These are phyloP conservation scores for Agapornis roseicollis DNA, from an alignment of 2,113 vertebrate species.

Conservation along the genomic window DNA sequence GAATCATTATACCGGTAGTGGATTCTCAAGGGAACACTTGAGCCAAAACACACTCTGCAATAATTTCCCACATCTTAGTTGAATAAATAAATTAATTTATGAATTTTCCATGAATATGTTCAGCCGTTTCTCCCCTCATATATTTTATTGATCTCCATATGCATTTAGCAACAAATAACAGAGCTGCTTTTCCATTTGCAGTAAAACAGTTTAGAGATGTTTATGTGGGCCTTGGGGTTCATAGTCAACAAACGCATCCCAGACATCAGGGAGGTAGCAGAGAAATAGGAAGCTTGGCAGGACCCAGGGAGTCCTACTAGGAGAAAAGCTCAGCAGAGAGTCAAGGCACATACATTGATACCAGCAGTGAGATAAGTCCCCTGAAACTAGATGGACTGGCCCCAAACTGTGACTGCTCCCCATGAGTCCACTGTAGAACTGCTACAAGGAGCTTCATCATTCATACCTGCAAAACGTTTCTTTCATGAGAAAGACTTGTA, in stretches of 20 bases:
- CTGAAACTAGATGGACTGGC: neutral
- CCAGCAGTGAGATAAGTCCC: neutral
- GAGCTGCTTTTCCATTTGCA: constrained; percentile 63
- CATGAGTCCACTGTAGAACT: neutral
- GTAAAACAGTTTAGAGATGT: constrained; percentile 51
- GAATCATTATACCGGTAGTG: constrained; percentile 48
- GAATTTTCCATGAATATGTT: constrained; percentile 54
- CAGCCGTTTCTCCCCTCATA: constrained; percentile 40
- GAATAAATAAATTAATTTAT: constrained; percentile 70
- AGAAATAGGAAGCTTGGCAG: neutral
- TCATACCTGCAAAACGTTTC: neutral
- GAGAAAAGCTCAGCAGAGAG: neutral
- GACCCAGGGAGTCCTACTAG: neutral
- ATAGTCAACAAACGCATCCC: constrained; percentile 26
- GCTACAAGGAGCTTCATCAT: neutral
- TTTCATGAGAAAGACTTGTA: neutral
- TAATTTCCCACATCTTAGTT: constrained; percentile 57
- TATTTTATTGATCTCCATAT: constrained; percentile 62
- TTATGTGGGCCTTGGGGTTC: constrained; percentile 63
- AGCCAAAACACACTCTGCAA: constrained; percentile 56
- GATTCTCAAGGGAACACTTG: constrained; percentile 61
- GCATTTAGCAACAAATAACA: constrained; percentile 64
- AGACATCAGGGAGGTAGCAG: neutral
- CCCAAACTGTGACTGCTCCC: neutral
- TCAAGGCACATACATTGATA: too few relatives aligned